phyloP scores from a whole-genome alignment of 2,888 invertebrate species.

The Crepidodera aurea region DNA sequence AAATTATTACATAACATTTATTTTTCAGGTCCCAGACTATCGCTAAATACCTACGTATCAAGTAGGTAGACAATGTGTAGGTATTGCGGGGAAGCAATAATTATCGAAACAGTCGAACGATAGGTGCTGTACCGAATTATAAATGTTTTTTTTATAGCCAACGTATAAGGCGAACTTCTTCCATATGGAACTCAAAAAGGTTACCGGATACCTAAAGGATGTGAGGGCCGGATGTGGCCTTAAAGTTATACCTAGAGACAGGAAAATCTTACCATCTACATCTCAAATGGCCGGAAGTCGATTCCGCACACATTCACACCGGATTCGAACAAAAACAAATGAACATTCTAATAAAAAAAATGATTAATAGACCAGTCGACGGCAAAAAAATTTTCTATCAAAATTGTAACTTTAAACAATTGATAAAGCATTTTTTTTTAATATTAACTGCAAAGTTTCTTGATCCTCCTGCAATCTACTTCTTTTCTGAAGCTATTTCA shows the following conservation, averaged over 20 bases:
- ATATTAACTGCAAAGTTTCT: no score
- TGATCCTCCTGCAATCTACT: no score
- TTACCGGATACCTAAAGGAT: slow-evolving; percentile 41
- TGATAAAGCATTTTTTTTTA: no score
- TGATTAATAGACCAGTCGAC: not conserved
- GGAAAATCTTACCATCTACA: slow-evolving; percentile 43
- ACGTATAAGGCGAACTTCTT: slow-evolving; percentile 29
- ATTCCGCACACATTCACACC: slow-evolving; percentile 33
- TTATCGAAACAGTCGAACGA: not conserved
- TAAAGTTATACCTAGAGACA: slow-evolving; percentile 39
- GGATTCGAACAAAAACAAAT: slow-evolving; percentile 24
- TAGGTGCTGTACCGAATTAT: slow-evolving; percentile 6
- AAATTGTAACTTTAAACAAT: not conserved
- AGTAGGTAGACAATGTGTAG: not conserved
- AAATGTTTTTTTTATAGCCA: slow-evolving; percentile 7
- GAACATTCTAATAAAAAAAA: slow-evolving; percentile 26
- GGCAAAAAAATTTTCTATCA: not conserved
- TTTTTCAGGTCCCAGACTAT: not conserved
- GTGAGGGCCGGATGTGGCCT: slow-evolving; percentile 46
- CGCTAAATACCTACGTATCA: not conserved
- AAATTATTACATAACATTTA: not conserved
- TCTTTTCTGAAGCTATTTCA: no score
- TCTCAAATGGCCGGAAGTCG: slow-evolving; percentile 43
- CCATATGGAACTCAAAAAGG: slow-evolving; percentile 16
- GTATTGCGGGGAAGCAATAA: slow-evolving; percentile 4